Conservation (phyloP, 1,140 invertebrate genomes). For the Heliconius eleuchia region DNA sequence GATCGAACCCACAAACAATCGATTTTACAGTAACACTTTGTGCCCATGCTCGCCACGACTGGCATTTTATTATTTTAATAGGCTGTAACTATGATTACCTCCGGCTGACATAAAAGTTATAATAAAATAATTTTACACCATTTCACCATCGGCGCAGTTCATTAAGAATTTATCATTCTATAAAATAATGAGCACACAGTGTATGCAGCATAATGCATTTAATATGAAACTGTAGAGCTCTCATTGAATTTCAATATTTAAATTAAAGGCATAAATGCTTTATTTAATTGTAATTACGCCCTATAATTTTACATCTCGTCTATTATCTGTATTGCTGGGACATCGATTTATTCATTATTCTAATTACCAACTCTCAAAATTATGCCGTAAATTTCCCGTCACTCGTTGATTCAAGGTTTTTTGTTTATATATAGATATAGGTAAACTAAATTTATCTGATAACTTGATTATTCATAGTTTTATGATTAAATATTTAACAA, state of each 20-base stretch:
- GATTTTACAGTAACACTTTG: too few species aligned
- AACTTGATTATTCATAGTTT: too few species aligned
- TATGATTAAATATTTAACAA: neutral
- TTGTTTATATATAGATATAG: neutral
- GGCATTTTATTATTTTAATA: neutral
- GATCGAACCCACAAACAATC: too few species aligned
- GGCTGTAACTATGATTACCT: neutral
- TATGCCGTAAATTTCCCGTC: neutral
- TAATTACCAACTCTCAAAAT: constrained; percentile 16
- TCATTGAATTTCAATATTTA: constrained; percentile 55
- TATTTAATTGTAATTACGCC: constrained; percentile 41
- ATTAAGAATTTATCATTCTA: constrained; percentile 56
- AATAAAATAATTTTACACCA: constrained; percentile 19
- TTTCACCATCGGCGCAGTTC: constrained; percentile 33
- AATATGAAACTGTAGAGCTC: constrained; percentile 50
- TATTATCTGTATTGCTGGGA: constrained; percentile 20
- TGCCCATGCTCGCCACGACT: too few species aligned
- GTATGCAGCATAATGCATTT: constrained; percentile 43
- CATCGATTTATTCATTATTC: constrained; percentile 21
- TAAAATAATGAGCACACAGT: constrained; percentile 50
- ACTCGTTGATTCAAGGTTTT: neutral
- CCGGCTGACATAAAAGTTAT: neutral
- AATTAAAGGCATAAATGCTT: constrained; percentile 48
- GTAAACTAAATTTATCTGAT: neutral
- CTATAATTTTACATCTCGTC: constrained; percentile 29